These are phyloP conservation scores for Lutraria rhynchaena DNA, from an alignment of 1,140 invertebrate genomes.

Conservation along the genomic window DNA sequence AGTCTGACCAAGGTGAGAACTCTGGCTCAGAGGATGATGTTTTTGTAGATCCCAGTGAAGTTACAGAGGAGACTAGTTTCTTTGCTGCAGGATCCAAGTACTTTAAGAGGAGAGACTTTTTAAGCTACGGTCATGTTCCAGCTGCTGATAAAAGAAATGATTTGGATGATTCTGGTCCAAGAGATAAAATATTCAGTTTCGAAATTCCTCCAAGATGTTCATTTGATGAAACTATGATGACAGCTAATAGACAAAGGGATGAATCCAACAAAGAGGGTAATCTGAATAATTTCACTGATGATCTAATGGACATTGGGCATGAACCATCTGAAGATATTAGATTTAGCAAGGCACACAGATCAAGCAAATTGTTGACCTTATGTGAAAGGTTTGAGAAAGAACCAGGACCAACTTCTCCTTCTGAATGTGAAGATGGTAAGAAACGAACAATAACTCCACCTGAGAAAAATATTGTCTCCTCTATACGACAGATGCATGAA, in stretches of 20 bases:
- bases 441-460: constrained; percentile 58
- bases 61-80: constrained; percentile 30
- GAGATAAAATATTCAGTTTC: constrained; percentile 42
- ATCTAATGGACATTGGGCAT: constrained; percentile 63
- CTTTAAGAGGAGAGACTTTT: constrained; percentile 52
- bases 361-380: constrained; percentile 74
- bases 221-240: constrained; percentile 72
- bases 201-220: constrained; percentile 60
- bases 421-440: constrained; percentile 46
- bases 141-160: constrained; percentile 7
- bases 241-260: constrained; percentile 33
- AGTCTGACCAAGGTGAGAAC: constrained; percentile 57
- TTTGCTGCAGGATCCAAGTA: constrained; percentile 55
- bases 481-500: constrained; percentile 61
- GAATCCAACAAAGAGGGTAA: background rate
- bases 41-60: constrained; percentile 62
- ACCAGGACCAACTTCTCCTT: constrained; percentile 52
- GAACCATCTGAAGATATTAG: constrained; percentile 64
- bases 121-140: constrained; percentile 49
- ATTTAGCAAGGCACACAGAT: constrained; percentile 70
- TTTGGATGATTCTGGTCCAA: constrained; percentile 8
- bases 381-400: constrained; percentile 75
- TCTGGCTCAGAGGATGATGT: constrained; percentile 66
- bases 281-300: constrained; percentile 66
- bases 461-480: constrained; percentile 46